Conservation (phyloP, 2,797 vertebrate genomes). For the Molossus molossus region DNA sequence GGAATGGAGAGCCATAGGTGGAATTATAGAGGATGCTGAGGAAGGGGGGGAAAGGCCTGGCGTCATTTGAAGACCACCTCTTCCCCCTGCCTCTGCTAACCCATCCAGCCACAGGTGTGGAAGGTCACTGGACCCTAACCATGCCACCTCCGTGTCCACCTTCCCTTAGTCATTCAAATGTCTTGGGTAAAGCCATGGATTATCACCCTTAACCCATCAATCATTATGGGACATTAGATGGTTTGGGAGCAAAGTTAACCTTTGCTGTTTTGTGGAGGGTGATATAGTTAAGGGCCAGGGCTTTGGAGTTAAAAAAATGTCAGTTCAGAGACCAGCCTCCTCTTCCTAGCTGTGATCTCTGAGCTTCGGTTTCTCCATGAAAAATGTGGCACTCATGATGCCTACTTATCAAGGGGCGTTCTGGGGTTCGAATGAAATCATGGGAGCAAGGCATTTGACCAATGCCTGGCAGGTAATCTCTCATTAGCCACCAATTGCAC, state of each 20-base stretch:
- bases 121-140: not conserved
- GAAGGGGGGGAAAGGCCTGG: not conserved
- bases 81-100: accelerated
- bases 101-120: not conserved
- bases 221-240: not conserved
- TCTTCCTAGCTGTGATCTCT: not conserved
- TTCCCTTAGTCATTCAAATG: not conserved
- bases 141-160: not conserved
- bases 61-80: not conserved
- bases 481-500: accelerated
- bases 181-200: not conserved
- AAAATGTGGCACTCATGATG: not conserved
- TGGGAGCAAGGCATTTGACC: not conserved
- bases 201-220: too few relatives aligned
- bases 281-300: not conserved
- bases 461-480: accelerated
- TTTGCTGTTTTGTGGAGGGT: not conserved
- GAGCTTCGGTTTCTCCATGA: not conserved
- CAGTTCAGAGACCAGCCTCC: not conserved
- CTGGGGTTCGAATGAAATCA: not conserved
- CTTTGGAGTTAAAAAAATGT: not conserved
- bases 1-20: too few relatives aligned
- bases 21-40: not conserved
- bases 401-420: not conserved
- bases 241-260: not conserved